Evolutionary conservation across 2,113 vertebrate genomes (phyloP), one percentile per base, ranked within the genome.

Genomic region (Chaenogobius annularis): DNA sequence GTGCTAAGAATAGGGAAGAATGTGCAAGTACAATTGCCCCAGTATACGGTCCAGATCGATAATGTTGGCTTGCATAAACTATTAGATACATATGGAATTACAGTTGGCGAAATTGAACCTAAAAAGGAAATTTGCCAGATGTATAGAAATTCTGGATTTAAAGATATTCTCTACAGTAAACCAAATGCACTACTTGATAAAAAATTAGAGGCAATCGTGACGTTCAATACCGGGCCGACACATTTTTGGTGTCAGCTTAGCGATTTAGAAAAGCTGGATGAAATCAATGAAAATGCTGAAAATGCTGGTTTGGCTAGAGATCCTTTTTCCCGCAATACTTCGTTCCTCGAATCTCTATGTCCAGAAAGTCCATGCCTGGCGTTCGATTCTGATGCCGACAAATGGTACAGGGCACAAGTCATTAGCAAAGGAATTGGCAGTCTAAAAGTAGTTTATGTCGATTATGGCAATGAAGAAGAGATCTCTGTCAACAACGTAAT

Each of bases 191-290:
- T 91, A 37, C 77, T 73, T 23, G 88, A 91, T 12, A 86, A 90
- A 50, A 73, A 48, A 0, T 14, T 93, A 62, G 89, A 92, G 52
- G 89, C 89, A 0, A 95, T 94, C 2, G 75, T 93, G 14, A 92
- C 91, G 0, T 86, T 91, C 12, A 88, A 94, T 55, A 89, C 83
- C 1, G 88, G 89, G 26, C 96, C 96, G 9, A 85, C 90, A 46
- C 93, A 91, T 76, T 97, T 96, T 65, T 97, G 96, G 96, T 95
- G 95, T 86, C 91, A 91, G 47, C 81, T 85, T 69, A 74, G 86
- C 4, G 85, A 94, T 75, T 81, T 85, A 0, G 81, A 93, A 44
- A 82, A 87, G 0, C 85, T 95, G 12, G 78, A 79, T 8, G 81
- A 64, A n/a, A 68, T 97, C 12, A 90, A 93, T 47, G 68, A 14